These are phyloP conservation scores for Heterotis niloticus DNA, from an alignment of 2,113 vertebrate species.

Conservation along the genomic window DNA sequence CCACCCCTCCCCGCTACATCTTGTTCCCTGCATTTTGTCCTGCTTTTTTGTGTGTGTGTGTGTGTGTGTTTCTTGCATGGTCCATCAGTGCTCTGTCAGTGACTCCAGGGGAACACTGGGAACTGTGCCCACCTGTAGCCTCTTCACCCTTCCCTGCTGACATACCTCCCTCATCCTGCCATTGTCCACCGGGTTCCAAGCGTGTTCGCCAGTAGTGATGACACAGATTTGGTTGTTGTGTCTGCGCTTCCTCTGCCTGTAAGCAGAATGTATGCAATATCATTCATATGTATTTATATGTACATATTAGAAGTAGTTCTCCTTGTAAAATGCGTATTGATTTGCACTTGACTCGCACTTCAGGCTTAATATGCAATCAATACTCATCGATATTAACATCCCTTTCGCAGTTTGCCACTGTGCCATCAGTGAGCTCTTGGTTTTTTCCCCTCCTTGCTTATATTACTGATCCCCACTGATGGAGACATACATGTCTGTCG, in stretches of 20 bases:
- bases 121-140: no score
- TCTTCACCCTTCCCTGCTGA: no score
- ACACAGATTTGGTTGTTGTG: neutral
- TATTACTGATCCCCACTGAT: neutral
- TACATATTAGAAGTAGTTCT: slow-evolving; percentile 17
- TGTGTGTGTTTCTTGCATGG: no score
- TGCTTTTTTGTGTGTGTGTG: no score
- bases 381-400: slow-evolving; percentile 6
- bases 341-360: slow-evolving; percentile 30
- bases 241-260: neutral
- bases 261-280: neutral
- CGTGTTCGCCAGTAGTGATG: no score
- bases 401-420: neutral
- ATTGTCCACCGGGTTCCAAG: no score
- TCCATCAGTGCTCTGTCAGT: no score
- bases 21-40: no score
- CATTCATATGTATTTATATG: slow-evolving; percentile 20
- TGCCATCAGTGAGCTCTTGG: neutral
- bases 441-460: neutral
- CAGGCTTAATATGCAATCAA: slow-evolving; percentile 29
- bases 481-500: neutral
- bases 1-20: no score
- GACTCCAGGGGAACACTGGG: no score
- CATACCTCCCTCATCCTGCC: no score
- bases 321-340: slow-evolving; percentile 23